A percentile compares a stretch with the other conserved stretches of the same genome.
Evolutionary conservation across 2,113 vertebrate genomes (phyloP).

Genomic region (Glaucomys volans): DNA sequence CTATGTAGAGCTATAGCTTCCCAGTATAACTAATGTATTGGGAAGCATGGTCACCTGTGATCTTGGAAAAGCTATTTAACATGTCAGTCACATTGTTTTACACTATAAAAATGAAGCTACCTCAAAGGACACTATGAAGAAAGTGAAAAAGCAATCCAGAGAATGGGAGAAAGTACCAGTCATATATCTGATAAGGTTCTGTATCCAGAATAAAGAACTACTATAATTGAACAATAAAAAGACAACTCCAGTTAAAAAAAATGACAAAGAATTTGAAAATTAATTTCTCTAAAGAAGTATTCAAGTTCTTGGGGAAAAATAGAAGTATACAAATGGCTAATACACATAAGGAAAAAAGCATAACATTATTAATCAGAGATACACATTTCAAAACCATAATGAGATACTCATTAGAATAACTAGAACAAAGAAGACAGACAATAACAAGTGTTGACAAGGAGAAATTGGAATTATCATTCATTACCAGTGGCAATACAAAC

Average conservation of each 20-base stretch:
- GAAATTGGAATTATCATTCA: neutral
- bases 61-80: neutral
- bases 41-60: neutral
- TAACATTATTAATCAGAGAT: neutral
- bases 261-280: neutral
- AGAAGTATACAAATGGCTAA: neutral
- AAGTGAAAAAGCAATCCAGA: neutral
- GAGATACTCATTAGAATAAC: neutral
- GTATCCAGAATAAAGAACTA: neutral
- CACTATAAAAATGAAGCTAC: neutral
- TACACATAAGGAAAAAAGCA: neutral
- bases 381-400: neutral
- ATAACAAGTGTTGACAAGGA: neutral
- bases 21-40: no score
- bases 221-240: neutral
- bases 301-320: neutral
- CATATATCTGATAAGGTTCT: neutral
- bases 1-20: no score
- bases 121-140: neutral
- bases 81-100: neutral
- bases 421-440: neutral
- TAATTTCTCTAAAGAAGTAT: neutral
- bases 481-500: neutral
- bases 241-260: neutral
- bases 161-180: neutral